Base-by-base conservation (phyloP, 1,140 invertebrate genomes). In the Lepidotrigona ventralis region DNA sequence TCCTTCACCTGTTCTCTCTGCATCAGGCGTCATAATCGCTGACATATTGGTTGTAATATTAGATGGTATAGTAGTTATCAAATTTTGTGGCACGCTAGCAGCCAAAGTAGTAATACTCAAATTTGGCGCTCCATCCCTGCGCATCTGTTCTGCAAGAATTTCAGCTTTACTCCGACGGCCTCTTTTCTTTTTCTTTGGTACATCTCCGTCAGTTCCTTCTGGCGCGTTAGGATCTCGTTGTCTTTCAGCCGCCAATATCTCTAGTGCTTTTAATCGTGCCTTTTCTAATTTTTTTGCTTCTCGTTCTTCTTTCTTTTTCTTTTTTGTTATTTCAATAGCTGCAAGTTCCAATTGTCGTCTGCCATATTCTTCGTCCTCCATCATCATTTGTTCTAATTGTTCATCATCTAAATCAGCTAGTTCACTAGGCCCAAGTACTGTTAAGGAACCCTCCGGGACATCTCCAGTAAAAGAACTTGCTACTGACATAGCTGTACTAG, bases 301-400 rank as follows among this genome's bases (percentile, higher is more conserved):
- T 0, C 95, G 92, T 58, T 96, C 95, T 56, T 95, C 92, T 79
- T 95, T 95, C 68, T 95, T 95, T 58, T 95, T 95, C 85, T 96
- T 95, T 70, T 95, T 96, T 46, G 95, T 95, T n/a, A 95, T 95
- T 70, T 93, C 95, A 11, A 94, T 92, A 0, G 94, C 93, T 0
- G 94, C 95, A 1, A 95, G 70, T 46, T 96, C 95, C 0, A 96
- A 88, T 64, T 95, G 95, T 0, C 95, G 93, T 64, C 95, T 94
- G 2, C 95, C 95, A 46, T 95, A 95, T 82, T 96, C 95, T 89
- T 96, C 95, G 85, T 96, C 95, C 81, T 95, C 95, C 90, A 96
- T 96, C 95, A 96, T 96, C 92, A 95, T 94, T 77, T 94, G 94
- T 4, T 95, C 95, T 26, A 96, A 92, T 58, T 95, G 95, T 68